Base-by-base conservation (phyloP, 2,113 vertebrate species). In the rat (Rattus norvegicus) region DNA sequence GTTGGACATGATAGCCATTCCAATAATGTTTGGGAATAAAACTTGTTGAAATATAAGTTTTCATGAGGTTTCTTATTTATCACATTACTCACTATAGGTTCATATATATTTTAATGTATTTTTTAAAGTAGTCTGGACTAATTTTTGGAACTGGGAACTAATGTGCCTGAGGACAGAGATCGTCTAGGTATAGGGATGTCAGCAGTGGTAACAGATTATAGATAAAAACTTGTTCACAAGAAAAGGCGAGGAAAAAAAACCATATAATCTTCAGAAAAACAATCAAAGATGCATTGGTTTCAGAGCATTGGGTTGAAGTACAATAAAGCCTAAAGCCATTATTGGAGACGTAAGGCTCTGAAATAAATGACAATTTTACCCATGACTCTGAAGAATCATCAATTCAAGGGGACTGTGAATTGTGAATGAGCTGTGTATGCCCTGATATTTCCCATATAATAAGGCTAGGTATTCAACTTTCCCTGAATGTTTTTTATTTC, bases 291-390 rank as follows among this genome's bases (percentile, higher is more conserved):
- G 61, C 63, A 88, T 36, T 96, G 89, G 24, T 95, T 76, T 86
- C 33, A 80, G 67, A 86, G 59, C n/a, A 65, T 75, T 91, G 73
- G 43, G 59, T 75, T 0, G 59, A 94, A 87, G 76, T 92, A 91
- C 59, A 86, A 73, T 52, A 47, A 59, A 80, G 54, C 87, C 43
- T 81, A 75, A 95, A 54, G 95, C 88, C 56, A 91, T 95, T 75
- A 88, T 65, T 77, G 54, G 16, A 93, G 85, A 95, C 95, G 91
- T 7, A 72, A n/a, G 8, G 17, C 20, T 91, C 5, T 63, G 33
- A 94, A 94, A 94, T 92, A 94, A 96, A 94, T 93, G 69, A 88
- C 36, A 59, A 33, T 54, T 88, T 93, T 85, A 94, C 87, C 67
- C 84, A 90, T 88, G 79, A 91, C 8, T 22, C 61, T 73, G 80